Percentiles rank a stretch among this genome's conserved stretches.
phyloP scores from a whole-genome alignment of 1,140 invertebrate genomes.

The Zaprionus nigranus region DNA sequence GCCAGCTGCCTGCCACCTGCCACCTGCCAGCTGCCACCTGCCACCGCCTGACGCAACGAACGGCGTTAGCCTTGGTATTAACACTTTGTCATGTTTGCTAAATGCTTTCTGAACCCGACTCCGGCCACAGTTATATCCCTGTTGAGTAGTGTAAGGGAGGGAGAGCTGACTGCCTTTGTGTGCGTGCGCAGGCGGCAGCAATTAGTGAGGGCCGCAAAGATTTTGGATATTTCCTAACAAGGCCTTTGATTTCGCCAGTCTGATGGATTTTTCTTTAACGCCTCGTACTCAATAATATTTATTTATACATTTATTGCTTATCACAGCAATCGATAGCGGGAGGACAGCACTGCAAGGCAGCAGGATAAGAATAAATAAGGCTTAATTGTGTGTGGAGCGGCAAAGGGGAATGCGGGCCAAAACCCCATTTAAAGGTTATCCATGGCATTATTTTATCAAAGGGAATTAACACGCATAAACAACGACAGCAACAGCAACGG shows the following conservation, averaged over 20 bases:
- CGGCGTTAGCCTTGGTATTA: slow-evolving; percentile 68
- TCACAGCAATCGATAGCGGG: slow-evolving; percentile 71
- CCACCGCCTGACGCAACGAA: slow-evolving; percentile 18
- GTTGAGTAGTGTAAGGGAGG: neutral
- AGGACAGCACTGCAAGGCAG: neutral
- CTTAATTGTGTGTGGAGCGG: slow-evolving; percentile 68
- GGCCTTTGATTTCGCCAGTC: slow-evolving; percentile 65
- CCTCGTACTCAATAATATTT: slow-evolving; percentile 72
- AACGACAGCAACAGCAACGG: slow-evolving; percentile 49
- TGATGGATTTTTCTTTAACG: slow-evolving; percentile 52
- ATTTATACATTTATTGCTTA: slow-evolving; percentile 80
- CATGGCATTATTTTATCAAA: slow-evolving; percentile 81
- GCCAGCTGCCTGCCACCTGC: neutral
- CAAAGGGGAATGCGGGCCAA: slow-evolving; percentile 62
- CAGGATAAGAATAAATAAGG: slow-evolving; percentile 78
- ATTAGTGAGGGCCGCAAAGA: slow-evolving; percentile 60
- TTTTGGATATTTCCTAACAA: slow-evolving; percentile 66
- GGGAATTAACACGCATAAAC: slow-evolving; percentile 81
- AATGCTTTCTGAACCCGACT: slow-evolving; percentile 58
- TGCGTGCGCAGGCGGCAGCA: slow-evolving; percentile 60
- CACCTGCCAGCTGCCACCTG: neutral
- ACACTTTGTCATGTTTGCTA: slow-evolving; percentile 74
- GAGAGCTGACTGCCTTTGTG: slow-evolving; percentile 20
- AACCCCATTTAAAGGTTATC: slow-evolving; percentile 79
- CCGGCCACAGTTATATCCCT: slow-evolving; percentile 17